Evolutionary conservation across 1,140 invertebrate genomes (phyloP).

Genomic region (Lucilia cuprina): DNA sequence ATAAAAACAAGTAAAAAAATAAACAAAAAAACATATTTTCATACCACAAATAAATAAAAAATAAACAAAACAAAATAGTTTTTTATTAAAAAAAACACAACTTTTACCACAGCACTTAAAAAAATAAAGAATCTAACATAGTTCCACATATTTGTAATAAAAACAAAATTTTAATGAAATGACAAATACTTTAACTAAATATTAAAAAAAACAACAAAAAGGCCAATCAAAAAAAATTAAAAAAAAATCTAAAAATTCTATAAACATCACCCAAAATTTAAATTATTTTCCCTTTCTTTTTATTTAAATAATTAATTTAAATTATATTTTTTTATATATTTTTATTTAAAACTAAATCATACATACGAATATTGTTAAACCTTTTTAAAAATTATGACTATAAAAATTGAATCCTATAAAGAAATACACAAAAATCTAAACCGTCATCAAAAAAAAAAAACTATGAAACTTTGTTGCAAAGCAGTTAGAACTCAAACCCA

Average conservation of each 20-base stretch:
- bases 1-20: not conserved
- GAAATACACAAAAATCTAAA: not conserved
- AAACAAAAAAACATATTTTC: constrained; percentile 4
- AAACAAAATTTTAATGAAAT: not conserved
- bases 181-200: not conserved
- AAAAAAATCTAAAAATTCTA: not conserved
- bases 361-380: too few species aligned
- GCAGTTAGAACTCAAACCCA: not conserved
- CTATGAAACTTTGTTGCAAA: not conserved
- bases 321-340: not conserved
- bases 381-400: not conserved
- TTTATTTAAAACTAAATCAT: too few species aligned
- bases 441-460: not conserved
- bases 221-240: not conserved
- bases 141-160: not conserved
- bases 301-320: not conserved
- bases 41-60: not conserved
- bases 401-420: not conserved
- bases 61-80: not conserved
- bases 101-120: not conserved
- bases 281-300: not conserved
- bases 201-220: not conserved
- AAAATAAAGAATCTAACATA: not conserved
- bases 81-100: not conserved
- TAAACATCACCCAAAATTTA: not conserved